Percentiles rank a stretch among this genome's conserved stretches.
These are phyloP conservation scores for Synanthedon myopaeformis DNA, from an alignment of 2,888 invertebrate species.

Conservation along the genomic window DNA sequence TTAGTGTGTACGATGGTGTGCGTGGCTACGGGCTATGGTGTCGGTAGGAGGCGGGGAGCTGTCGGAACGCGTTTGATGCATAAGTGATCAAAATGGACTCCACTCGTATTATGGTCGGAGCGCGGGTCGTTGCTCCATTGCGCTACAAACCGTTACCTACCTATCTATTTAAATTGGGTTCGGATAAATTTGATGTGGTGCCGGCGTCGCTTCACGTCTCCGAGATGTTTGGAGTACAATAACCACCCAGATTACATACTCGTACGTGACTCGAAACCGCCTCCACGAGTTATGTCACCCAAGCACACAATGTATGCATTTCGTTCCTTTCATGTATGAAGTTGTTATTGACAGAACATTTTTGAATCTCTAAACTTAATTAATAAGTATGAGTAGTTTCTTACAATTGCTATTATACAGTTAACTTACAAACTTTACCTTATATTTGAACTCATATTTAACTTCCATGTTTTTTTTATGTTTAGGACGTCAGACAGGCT, in stretches of 20 bases:
- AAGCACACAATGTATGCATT: conserved; percentile 6
- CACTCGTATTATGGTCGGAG: conserved; percentile 27
- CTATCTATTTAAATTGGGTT: conserved; percentile 59
- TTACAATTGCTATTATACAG: too few relatives aligned
- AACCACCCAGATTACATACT: conserved; percentile 32
- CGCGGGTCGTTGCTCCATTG: conserved; percentile 57
- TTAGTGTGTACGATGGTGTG: conserved; percentile 21
- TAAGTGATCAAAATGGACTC: conserved; percentile 54
- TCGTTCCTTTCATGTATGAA: too few relatives aligned
- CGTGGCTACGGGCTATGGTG: conserved; percentile 18
- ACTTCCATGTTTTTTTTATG: too few relatives aligned
- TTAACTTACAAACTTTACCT: too few relatives aligned
- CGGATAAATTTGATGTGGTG: conserved; percentile 44
- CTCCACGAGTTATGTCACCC: conserved; percentile 35
- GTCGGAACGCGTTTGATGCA: conserved; percentile 59
- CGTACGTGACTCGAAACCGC: conserved; percentile 35
- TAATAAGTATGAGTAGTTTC: too few relatives aligned
- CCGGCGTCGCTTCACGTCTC: conserved; percentile 18
- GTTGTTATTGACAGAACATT: too few relatives aligned
- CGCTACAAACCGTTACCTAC: conserved; percentile 61
- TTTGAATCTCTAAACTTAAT: too few relatives aligned
- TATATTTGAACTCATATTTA: too few relatives aligned
- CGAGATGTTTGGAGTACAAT: conserved; percentile 30
- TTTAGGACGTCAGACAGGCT: too few relatives aligned
- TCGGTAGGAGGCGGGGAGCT: conserved; percentile 22